Base-by-base conservation (phyloP, 2,888 invertebrate species). In the Steinernema hermaphroditum region DNA sequence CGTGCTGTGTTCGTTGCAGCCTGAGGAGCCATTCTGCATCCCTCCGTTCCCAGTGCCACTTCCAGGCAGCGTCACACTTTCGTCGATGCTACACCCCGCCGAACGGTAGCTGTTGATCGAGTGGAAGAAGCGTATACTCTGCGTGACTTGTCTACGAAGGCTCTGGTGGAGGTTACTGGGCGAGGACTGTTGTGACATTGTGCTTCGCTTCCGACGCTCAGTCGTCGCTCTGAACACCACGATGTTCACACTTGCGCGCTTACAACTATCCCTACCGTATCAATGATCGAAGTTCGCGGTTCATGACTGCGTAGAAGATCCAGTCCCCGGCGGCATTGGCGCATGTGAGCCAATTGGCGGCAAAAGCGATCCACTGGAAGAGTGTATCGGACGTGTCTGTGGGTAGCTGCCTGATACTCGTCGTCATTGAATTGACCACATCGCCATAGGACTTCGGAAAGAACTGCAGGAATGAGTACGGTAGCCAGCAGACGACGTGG, bases 231-330 rank as follows among this genome's bases (percentile, higher is more conserved):
- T 84, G 72, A 43, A 80, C 73, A 22, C 62, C 44, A n/a, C n/a
- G n/a, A n/a, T n/a, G n/a, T n/a, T n/a, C n/a, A n/a, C n/a, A n/a
- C n/a, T n/a, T n/a, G n/a, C n/a, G n/a, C n/a, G n/a, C n/a, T n/a
- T n/a, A n/a, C n/a, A n/a, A n/a, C n/a, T n/a, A n/a, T n/a, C 0
- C 34, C 41, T 71, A 85, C 85, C 83, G 76, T 19, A 85, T 85
- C 22, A 85, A 79, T 54, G 84, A 83, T 14, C 85, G 62, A 50
- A 85, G 79, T 72, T 85, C 84, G 70, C 83, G 75, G 71, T 85
- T 85, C 80, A 85, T 81, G 8, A 82, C 85, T 0, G 85, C 85
- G 72, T 85, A 85, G 71, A 85, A 82, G 62, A 85, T 77, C 85
- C 85, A 85, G 72, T 85, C 80, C 16, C 83, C 81, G 8, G 85